Conservation (phyloP, 2,113 vertebrate genomes). For the Tachysurus vachellii region DNA sequence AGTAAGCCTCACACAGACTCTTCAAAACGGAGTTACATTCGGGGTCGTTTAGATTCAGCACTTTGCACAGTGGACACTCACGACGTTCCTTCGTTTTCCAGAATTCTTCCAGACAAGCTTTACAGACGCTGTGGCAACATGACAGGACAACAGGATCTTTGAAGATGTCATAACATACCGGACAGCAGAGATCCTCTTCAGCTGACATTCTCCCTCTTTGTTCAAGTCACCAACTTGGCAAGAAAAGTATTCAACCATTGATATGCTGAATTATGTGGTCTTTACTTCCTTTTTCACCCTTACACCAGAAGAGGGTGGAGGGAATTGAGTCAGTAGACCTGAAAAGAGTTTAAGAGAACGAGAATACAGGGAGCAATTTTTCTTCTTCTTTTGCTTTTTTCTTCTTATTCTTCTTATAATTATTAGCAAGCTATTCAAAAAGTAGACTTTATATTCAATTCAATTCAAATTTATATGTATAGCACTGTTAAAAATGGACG, state of each 20-base stretch:
- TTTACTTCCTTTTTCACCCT: conserved; percentile 12
- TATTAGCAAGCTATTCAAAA: background rate
- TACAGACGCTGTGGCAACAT: conserved; percentile 15
- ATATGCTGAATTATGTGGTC: background rate
- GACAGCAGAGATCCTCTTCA: conserved; percentile 12
- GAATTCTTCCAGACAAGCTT: background rate
- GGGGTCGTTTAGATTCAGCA: conserved; percentile 6
- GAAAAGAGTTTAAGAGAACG: background rate
- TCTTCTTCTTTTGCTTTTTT: no score
- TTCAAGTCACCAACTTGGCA: background rate
- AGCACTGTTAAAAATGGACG: no score
- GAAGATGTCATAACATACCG: conserved; percentile 18
- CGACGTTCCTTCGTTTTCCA: background rate
- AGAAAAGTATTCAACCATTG: background rate
- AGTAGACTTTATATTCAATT: background rate
- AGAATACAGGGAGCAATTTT: no score
- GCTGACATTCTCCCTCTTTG: background rate
- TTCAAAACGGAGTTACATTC: conserved; percentile 51
- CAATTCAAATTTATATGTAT: no score
- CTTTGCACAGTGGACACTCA: conserved; percentile 43
- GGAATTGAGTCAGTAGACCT: background rate
- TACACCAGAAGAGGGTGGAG: conserved; percentile 13
- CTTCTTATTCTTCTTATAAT: no score
- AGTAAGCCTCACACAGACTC: conserved; percentile 51
- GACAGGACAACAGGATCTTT: conserved; percentile 7